Percentiles rank a stretch among this genome's conserved stretches.
Evolutionary conservation across 2,113 vertebrate species (phyloP).

Genomic region (Sylvia atricapilla): DNA sequence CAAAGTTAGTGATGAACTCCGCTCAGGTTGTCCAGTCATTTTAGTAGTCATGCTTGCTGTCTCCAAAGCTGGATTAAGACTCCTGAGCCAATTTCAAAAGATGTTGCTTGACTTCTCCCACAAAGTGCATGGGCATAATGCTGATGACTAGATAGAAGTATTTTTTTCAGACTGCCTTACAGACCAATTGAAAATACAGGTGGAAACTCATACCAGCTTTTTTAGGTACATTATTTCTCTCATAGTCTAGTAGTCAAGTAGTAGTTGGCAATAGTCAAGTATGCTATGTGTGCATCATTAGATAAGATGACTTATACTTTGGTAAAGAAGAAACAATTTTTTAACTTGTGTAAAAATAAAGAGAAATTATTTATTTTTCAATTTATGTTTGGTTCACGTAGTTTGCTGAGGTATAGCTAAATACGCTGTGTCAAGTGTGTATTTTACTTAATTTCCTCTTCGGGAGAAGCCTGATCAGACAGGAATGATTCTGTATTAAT

Average conservation of each 20-base stretch:
- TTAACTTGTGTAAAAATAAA: not conserved
- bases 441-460: not conserved
- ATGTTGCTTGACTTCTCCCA: not conserved
- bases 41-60: not conserved
- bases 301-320: not conserved
- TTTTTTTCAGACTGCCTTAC: not conserved
- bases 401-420: not conserved
- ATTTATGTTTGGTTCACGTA: not conserved
- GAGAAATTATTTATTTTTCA: not conserved
- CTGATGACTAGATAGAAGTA: not conserved
- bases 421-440: not conserved
- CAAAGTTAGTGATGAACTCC: not conserved
- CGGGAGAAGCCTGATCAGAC: not conserved
- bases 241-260: not conserved
- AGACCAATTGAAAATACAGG: not conserved
- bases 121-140: not conserved
- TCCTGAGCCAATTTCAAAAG: not conserved
- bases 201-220: not conserved
- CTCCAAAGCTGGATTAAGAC: not conserved
- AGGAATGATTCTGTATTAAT: not conserved
- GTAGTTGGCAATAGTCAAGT: not conserved
- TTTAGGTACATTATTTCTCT: not conserved
- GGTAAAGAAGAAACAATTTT: not conserved
- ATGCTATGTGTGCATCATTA: not conserved
- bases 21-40: not conserved